Conservation (phyloP, 2,888 invertebrate species). For the Gastrophysa polygoni region DNA sequence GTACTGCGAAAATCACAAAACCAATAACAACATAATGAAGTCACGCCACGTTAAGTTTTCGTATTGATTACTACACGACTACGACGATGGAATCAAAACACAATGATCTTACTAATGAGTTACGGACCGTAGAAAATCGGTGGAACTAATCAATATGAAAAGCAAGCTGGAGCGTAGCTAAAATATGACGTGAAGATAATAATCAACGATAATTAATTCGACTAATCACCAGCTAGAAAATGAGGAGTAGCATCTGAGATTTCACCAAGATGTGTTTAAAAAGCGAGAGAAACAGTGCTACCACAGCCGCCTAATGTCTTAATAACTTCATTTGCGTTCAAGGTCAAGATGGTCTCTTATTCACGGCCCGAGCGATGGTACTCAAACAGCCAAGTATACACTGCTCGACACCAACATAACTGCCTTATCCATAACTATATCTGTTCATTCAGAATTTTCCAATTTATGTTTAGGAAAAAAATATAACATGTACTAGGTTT, state of each 20-base stretch:
- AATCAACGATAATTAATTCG: slow-evolving; percentile 56
- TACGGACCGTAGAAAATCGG: no score
- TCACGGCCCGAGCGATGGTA: slow-evolving; percentile 24
- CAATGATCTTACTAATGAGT: no score
- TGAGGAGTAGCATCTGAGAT: slow-evolving; percentile 57
- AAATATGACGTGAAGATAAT: slow-evolving; percentile 46
- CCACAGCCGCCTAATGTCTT: slow-evolving; percentile 58
- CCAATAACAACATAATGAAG: no score
- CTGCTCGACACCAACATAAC: slow-evolving; percentile 1
- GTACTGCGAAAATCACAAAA: no score
- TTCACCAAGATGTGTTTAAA: slow-evolving; percentile 54
- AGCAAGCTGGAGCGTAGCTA: slow-evolving; percentile 20
- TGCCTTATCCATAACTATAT: no score
- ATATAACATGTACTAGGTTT: no score
- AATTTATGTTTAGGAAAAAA: no score
- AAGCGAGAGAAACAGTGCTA: slow-evolving; percentile 54
- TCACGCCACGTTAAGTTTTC: no score
- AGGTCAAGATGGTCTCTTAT: slow-evolving; percentile 53
- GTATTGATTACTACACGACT: no score
- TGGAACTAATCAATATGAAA: background rate
- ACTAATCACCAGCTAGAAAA: slow-evolving; percentile 55
- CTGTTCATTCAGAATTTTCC: no score
- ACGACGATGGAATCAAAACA: no score
- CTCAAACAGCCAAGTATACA: slow-evolving; percentile 3
- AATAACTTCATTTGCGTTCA: slow-evolving; percentile 60